A percentile compares a stretch with the other conserved stretches of the same genome.
phyloP scores from a whole-genome alignment of 2,113 vertebrate species.

The Eudyptes chrysolophus region DNA sequence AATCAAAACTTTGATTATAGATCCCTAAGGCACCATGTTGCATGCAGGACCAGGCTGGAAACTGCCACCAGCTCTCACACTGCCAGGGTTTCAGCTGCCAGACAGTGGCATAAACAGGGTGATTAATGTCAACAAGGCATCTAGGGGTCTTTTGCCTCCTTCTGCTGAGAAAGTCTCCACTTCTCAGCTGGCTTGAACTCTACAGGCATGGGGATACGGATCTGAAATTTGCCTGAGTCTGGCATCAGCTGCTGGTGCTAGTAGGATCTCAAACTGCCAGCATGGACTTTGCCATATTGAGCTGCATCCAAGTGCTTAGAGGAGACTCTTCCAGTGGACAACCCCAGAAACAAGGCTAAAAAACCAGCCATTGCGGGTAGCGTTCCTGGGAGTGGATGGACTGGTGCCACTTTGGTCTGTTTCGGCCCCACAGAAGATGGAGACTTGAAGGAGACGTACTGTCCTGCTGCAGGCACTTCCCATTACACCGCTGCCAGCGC shows the following conservation, averaged over 20 bases:
- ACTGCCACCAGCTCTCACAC: not conserved
- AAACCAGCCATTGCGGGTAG: rapidly evolving
- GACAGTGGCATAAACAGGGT: not conserved
- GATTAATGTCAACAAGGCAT: not conserved
- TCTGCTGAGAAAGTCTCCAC: not conserved
- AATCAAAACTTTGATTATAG: not conserved
- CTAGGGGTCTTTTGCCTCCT: not conserved
- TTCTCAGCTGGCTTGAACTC: not conserved
- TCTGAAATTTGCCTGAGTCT: not conserved
- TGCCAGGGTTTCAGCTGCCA: not conserved
- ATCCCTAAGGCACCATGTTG: not conserved
- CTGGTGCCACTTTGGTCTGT: not conserved
- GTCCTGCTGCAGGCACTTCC: not conserved
- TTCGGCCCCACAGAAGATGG: not conserved
- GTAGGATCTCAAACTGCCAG: not conserved
- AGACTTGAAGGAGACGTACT: not conserved
- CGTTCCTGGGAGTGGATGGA: not conserved
- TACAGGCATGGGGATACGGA: not conserved
- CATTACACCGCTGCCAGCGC: rapidly evolving
- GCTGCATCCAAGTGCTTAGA: not conserved
- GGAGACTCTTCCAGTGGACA: not conserved
- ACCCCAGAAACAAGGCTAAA: not conserved
- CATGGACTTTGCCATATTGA: not conserved
- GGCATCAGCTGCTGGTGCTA: not conserved
- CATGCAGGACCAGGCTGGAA: not conserved